A percentile compares a stretch with the other conserved stretches of the same genome.
Conservation (phyloP, 2,888 invertebrate genomes). For the Candidula unifasciata region DNA sequence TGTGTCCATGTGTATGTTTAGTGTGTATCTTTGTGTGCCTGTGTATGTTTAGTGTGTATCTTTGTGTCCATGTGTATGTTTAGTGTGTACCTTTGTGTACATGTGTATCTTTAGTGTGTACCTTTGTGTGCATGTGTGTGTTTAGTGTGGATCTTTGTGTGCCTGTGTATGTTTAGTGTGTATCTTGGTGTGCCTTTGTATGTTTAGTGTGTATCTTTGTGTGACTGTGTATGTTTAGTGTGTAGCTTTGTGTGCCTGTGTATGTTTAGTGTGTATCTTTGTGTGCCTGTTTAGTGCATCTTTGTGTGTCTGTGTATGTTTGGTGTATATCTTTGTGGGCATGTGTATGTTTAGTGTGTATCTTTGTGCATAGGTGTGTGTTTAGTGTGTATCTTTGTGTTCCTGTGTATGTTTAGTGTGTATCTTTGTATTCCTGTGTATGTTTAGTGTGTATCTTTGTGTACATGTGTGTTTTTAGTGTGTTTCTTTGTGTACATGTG, state of each 20-base stretch:
- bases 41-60: background rate
- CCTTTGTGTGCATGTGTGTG: too few species aligned
- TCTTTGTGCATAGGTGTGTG: background rate
- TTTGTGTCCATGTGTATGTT: background rate
- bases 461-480: too few species aligned
- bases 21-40: background rate
- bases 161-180: background rate
- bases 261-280: background rate
- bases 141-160: background rate
- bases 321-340: background rate
- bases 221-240: too few species aligned
- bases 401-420: background rate
- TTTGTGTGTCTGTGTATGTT: background rate
- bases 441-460: too few species aligned
- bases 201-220: background rate
- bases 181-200: too few species aligned
- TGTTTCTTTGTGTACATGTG: too few species aligned
- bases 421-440: background rate
- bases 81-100: background rate
- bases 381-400: background rate
- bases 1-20: background rate
- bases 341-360: background rate
- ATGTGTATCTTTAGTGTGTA: background rate
- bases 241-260: too few species aligned
- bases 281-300: background rate